A percentile compares a stretch with the other conserved stretches of the same genome.
phyloP scores from a whole-genome alignment of 2,113 vertebrate genomes.

The Phalacrocorax aristotelis region DNA sequence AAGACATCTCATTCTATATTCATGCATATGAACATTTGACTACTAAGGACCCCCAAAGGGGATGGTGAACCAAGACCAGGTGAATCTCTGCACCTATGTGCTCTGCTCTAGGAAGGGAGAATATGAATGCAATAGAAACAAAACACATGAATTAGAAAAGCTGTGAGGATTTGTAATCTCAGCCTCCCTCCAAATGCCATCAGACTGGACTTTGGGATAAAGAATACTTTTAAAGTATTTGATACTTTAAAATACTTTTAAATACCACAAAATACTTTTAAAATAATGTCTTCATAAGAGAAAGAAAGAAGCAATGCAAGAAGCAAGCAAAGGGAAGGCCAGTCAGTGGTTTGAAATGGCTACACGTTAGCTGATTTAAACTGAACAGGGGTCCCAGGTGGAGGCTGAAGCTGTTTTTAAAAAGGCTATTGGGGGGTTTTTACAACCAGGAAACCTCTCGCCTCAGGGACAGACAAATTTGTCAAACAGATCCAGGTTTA shows the following conservation, averaged over 20 bases:
- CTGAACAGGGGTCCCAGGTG: neutral
- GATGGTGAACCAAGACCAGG: neutral
- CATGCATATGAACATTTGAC: neutral
- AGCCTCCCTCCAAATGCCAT: neutral
- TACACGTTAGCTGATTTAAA: neutral
- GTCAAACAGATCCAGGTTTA: neutral
- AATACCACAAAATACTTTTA: neutral
- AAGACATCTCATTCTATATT: neutral
- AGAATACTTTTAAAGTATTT: neutral
- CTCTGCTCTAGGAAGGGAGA: neutral
- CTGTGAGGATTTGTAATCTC: neutral
- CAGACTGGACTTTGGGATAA: neutral
- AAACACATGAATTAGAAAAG: neutral
- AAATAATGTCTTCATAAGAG: neutral
- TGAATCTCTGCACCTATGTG: neutral
- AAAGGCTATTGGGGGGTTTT: neutral
- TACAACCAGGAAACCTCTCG: neutral
- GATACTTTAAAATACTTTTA: neutral
- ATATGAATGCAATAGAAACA: neutral
- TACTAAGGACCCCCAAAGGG: neutral
- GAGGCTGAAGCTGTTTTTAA: neutral
- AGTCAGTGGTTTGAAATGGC: neutral
- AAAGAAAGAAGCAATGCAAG: neutral
- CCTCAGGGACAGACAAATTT: accelerated
- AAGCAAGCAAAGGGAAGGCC: neutral